These are phyloP conservation scores for Danio albolineatus DNA, from an alignment of 2,797 vertebrate species.

Conservation along the genomic window DNA sequence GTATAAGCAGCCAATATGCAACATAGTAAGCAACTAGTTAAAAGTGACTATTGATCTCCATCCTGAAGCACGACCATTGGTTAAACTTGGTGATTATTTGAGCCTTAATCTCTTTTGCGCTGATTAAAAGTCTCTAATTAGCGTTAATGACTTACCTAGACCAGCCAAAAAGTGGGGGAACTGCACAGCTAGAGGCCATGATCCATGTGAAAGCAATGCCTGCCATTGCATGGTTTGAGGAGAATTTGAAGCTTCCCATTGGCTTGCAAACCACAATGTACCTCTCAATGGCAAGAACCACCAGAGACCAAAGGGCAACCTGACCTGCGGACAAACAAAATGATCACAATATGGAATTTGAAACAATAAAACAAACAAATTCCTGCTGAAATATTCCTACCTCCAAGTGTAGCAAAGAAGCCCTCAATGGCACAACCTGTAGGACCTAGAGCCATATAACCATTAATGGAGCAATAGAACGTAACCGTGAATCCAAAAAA, in stretches of 20 bases:
- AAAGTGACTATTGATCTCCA: no score
- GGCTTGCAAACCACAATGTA: conserved; percentile 84
- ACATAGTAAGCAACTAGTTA: no score
- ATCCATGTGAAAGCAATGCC: conserved; percentile 81
- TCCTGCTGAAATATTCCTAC: conserved; percentile 61
- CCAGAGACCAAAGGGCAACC: conserved; percentile 73
- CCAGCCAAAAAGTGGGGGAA: conserved; percentile 79
- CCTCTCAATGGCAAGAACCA: conserved; percentile 76
- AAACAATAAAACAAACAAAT: not conserved
- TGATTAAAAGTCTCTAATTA: not conserved
- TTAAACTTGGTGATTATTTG: not conserved
- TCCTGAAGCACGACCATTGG: not conserved
- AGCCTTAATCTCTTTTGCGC: not conserved
- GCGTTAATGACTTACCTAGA: conserved; percentile 75
- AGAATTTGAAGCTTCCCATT: conserved; percentile 84
- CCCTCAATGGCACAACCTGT: conserved; percentile 74
- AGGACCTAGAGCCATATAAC: conserved; percentile 81
- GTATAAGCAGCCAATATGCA: no score
- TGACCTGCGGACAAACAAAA: conserved; percentile 58
- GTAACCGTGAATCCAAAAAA: conserved; percentile 82
- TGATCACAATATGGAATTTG: not conserved
- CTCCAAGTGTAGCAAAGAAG: conserved; percentile 81
- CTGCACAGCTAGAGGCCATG: conserved; percentile 77
- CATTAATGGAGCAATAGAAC: conserved; percentile 74
- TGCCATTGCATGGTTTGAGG: conserved; percentile 66